Conservation (phyloP, 1,140 invertebrate species). For the Eriosoma lanigerum region DNA sequence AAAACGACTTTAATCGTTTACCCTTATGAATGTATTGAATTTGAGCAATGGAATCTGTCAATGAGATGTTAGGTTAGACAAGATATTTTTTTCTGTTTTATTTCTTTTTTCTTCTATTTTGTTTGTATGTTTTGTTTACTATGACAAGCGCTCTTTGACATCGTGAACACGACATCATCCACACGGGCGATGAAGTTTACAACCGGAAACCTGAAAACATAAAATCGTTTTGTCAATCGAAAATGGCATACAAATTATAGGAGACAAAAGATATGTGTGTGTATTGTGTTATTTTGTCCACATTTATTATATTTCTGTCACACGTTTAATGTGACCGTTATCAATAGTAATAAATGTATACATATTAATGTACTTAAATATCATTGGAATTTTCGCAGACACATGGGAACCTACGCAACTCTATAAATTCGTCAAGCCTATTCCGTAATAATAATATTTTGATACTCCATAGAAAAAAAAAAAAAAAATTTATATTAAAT, state of each 20-base stretch:
- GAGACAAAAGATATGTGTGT: background rate
- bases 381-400: background rate
- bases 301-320: background rate
- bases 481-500: no score
- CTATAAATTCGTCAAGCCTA: background rate
- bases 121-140: no score
- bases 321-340: background rate
- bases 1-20: no score
- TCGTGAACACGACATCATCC: no score
- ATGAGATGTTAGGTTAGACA: no score
- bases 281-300: background rate
- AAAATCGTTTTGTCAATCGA: background rate
- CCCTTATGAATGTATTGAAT: no score
- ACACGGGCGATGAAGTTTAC: no score
- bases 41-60: no score
- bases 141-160: no score
- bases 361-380: background rate
- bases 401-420: background rate
- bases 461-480: background rate
- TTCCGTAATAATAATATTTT: background rate
- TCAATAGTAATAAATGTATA: background rate
- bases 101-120: no score
- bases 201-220: no score
- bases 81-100: no score
- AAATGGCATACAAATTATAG: background rate